Evolutionary conservation across 2,797 vertebrate species (phyloP), one percentile per base, ranked within the genome.

Genomic region (Dendrocincla fuliginosa): DNA sequence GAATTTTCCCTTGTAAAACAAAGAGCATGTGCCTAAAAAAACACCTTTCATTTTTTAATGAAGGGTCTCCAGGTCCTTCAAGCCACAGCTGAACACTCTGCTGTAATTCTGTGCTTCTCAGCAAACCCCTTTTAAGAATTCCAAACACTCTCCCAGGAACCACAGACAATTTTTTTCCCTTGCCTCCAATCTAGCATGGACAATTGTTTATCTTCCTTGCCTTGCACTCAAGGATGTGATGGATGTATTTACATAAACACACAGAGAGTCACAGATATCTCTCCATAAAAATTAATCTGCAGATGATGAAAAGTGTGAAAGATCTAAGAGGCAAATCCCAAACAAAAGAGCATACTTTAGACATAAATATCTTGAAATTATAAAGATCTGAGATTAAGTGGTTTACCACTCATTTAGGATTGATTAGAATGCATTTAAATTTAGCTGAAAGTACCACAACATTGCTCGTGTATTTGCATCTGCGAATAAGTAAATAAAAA

Each of bases 401-500:
- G 92, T 94, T 97, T 96, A 92, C 87, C 89, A 94, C 93, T 94
- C 94, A 93, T 97, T 96, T 95, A 96, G 92, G 95, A 96, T 92
- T 96, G 94, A 95, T 97, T 95, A 93, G 94, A 96, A 96, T 95
- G 93, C 19, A 96, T 97, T 97, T 95, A 95, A 95, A 95, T 96
- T 91, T 97, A 96, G 95, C 89, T 95, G 95, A 52, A 96, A 96
- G 95, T 92, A 96, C 94, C 95, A 88, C 93, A 97, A 96, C 89
- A 92, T 67, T 84, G 95, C 96, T 93, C 87, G 24, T 95, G 82
- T 95, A 96, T 96, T 96, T 97, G 95, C 95, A 96, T 97, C 84
- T 95, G 92, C 65, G 11, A 97, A 90, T 94, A 96, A 97, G 95
- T 95, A 97, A 97, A 97, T 97, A 97, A 97, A 96, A 97, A 97